Evolutionary conservation across 2,797 vertebrate genomes (phyloP).

Genomic region (Fringilla coelebs): DNA sequence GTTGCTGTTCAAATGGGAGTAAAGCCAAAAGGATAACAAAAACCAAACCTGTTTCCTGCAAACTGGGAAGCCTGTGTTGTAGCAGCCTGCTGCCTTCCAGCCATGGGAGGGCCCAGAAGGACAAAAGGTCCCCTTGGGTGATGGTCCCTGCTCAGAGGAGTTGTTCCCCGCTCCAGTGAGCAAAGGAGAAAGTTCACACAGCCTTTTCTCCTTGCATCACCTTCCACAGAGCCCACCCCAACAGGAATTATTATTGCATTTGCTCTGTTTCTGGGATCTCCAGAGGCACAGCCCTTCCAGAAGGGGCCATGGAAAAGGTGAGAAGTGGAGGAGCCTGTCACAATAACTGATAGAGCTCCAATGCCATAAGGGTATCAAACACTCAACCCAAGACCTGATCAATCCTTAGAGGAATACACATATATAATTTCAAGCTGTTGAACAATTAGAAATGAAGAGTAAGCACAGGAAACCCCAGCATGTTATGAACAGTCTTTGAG

Average conservation of each 20-base stretch:
- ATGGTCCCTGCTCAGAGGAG: not conserved
- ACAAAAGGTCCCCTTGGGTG: not conserved
- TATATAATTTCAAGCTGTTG: not conserved
- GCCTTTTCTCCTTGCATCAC: not conserved
- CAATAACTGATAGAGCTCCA: not conserved
- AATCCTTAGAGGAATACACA: not conserved
- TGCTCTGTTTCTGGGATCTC: not conserved
- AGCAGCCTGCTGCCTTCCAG: conserved; percentile 3
- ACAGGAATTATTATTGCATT: not conserved
- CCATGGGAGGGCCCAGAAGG: not conserved
- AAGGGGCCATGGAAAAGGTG: not conserved
- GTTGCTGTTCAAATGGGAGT: conserved; percentile 40
- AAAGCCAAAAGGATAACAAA: conserved; percentile 56
- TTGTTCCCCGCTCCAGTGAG: accelerated
- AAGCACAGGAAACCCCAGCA: conserved; percentile 3
- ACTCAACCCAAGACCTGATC: not conserved
- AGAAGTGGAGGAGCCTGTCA: not conserved
- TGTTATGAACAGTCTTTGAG: not conserved
- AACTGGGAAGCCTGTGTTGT: not conserved
- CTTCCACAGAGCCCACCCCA: not conserved
- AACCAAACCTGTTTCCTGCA: conserved; percentile 49
- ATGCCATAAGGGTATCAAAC: not conserved
- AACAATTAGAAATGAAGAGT: not conserved
- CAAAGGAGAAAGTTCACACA: not conserved
- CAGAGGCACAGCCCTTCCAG: accelerated